Percentiles rank a stretch among this genome's conserved stretches.
These are phyloP conservation scores for Metacarcinus magister DNA, from an alignment of 2,888 invertebrate genomes.

Conservation along the genomic window DNA sequence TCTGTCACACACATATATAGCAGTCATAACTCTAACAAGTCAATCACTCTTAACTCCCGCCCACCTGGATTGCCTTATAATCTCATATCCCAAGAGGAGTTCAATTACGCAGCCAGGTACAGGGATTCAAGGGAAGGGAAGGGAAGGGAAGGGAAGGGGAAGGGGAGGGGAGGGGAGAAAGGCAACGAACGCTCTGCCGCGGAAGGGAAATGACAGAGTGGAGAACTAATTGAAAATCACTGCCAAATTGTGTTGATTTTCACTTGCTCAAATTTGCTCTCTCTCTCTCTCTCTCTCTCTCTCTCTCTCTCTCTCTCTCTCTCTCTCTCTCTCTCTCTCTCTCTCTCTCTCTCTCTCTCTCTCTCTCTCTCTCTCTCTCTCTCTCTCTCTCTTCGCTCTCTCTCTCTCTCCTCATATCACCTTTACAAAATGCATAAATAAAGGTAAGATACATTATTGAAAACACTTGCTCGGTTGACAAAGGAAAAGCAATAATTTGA, in stretches of 20 bases:
- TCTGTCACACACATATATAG: background rate
- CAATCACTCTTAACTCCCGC: conserved; percentile 11
- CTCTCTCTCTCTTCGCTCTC: too few relatives aligned
- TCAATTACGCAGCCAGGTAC: conserved; percentile 26
- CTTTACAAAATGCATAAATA: too few relatives aligned
- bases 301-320: background rate
- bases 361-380: background rate
- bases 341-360: conserved; percentile 26
- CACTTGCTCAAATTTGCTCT: background rate
- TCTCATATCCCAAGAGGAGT: background rate
- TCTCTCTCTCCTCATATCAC: too few relatives aligned
- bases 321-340: conserved; percentile 26
- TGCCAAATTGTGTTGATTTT: conserved; percentile 8
- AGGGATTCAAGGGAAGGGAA: background rate
- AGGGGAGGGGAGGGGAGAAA: too few relatives aligned
- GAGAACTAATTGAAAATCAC: conserved; percentile 26
- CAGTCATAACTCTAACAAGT: background rate
- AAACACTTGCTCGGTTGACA: too few relatives aligned
- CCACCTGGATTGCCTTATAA: conserved; percentile 22
- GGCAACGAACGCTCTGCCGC: background rate
- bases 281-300: background rate
- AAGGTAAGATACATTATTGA: too few relatives aligned
- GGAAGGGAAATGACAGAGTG: background rate
- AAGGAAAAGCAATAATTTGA: too few relatives aligned
- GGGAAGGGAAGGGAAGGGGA: too few relatives aligned